A percentile compares a stretch with the other conserved stretches of the same genome.
phyloP scores from a whole-genome alignment of 2,113 vertebrate species.

The Plecotus auritus region DNA sequence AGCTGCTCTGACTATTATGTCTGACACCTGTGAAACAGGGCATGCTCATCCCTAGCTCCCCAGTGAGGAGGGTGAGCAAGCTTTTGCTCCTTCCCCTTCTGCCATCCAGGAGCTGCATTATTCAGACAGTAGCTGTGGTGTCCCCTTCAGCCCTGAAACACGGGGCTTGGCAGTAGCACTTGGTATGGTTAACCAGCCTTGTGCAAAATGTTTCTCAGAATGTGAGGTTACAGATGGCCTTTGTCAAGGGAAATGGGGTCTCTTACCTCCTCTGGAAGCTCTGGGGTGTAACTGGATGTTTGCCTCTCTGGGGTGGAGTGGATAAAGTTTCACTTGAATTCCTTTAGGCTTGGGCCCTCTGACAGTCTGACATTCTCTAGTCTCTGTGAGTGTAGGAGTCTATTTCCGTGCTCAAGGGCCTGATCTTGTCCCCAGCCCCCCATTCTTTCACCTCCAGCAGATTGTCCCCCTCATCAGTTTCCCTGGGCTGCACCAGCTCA shows the following conservation, averaged over 20 bases:
- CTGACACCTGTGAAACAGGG: background rate
- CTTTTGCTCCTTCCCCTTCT: background rate
- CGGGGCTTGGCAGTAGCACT: background rate
- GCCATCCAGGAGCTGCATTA: background rate
- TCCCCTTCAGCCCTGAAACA: background rate
- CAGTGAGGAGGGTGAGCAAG: background rate
- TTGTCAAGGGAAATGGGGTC: constrained; percentile 14
- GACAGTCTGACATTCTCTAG: background rate
- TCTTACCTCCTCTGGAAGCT: background rate
- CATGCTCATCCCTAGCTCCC: background rate
- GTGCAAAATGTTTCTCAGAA: background rate
- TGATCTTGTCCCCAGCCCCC: background rate
- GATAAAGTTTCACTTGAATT: background rate
- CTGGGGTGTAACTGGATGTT: background rate
- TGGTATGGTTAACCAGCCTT: background rate
- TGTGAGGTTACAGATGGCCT: background rate
- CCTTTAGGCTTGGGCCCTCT: background rate
- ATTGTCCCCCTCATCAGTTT: background rate
- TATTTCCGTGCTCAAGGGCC: background rate
- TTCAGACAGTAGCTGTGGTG: background rate
- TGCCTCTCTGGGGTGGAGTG: background rate
- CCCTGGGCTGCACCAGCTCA: background rate
- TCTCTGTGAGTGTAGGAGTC: background rate
- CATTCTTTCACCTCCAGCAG: background rate
- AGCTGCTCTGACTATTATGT: background rate